These are phyloP conservation scores for Cephus spinipes DNA, from an alignment of 2,888 invertebrate genomes.

Conservation along the genomic window DNA sequence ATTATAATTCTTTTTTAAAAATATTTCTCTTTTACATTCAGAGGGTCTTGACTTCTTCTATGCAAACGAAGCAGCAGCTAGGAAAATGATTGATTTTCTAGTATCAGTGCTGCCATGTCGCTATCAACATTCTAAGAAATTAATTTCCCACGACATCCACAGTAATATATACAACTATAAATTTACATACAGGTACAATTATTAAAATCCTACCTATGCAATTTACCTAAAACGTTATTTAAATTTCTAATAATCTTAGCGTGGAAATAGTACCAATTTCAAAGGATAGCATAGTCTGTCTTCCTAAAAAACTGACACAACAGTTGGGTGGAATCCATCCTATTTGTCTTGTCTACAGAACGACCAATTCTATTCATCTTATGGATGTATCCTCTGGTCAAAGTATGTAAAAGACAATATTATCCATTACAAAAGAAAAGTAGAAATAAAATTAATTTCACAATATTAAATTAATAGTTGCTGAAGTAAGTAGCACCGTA, in stretches of 20 bases:
- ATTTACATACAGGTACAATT: slow-evolving; percentile 76
- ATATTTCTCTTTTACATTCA: slow-evolving; percentile 54
- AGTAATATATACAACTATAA: slow-evolving; percentile 98
- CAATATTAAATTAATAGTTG: slow-evolving; percentile 70
- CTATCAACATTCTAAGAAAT: slow-evolving; percentile 90
- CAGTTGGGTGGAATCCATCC: slow-evolving; percentile 90
- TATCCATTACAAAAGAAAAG: neutral
- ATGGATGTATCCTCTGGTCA: slow-evolving; percentile 92
- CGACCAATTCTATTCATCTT: slow-evolving; percentile 90
- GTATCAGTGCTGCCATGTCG: slow-evolving; percentile 88
- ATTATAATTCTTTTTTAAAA: slow-evolving; percentile 4
- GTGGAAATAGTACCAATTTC: slow-evolving; percentile 97
- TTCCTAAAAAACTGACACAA: slow-evolving; percentile 87
- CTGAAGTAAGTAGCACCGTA: slow-evolving; percentile 82
- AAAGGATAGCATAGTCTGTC: slow-evolving; percentile 92
- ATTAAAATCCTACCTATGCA: neutral
- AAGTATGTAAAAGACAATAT: slow-evolving; percentile 69
- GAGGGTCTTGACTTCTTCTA: slow-evolving; percentile 98
- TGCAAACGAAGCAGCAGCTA: slow-evolving; percentile 87
- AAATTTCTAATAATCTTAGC: slow-evolving; percentile 66
- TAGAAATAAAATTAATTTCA: neutral
- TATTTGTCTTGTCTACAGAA: slow-evolving; percentile 88
- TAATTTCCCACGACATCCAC: slow-evolving; percentile 97
- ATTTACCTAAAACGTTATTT: neutral
- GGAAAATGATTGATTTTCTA: slow-evolving; percentile 96